Percentiles rank a stretch among this genome's conserved stretches.
phyloP scores from a whole-genome alignment of 1,140 invertebrate species.

The Andrena cerasifolii region DNA sequence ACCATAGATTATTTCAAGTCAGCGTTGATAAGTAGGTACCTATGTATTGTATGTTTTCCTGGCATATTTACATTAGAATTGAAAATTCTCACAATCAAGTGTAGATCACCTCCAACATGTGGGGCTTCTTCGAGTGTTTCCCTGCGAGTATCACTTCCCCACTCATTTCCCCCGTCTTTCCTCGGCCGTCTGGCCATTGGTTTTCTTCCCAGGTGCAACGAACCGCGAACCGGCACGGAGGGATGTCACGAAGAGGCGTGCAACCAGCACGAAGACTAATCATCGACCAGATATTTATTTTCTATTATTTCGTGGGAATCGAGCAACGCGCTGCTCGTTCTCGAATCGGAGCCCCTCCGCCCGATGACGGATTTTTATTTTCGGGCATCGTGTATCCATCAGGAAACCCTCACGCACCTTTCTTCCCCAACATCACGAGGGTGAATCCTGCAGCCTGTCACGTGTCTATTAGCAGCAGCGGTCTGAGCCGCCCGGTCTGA shows the following conservation, averaged over 20 bases:
- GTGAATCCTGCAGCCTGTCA: constrained; percentile 28
- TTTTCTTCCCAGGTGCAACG: constrained; percentile 57
- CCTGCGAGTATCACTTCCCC: neutral
- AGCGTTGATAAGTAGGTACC: no score
- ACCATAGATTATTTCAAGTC: no score
- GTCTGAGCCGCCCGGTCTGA: neutral
- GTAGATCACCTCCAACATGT: constrained; percentile 30
- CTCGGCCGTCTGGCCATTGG: constrained; percentile 23
- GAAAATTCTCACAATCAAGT: neutral
- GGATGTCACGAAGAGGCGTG: constrained; percentile 60
- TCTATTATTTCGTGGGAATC: constrained; percentile 74
- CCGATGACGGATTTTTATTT: constrained; percentile 67
- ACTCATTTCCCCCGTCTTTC: constrained; percentile 8
- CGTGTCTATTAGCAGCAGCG: constrained; percentile 37
- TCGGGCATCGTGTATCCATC: constrained; percentile 49
- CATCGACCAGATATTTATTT: constrained; percentile 73
- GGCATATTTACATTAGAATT: neutral
- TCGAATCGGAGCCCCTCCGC: constrained; percentile 51
- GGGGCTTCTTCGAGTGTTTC: constrained; percentile 38
- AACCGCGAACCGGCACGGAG: constrained; percentile 53
- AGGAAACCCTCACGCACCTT: constrained; percentile 49
- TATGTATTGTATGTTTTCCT: no score
- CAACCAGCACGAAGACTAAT: constrained; percentile 61
- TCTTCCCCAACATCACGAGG: neutral
- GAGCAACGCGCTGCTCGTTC: constrained; percentile 55